A percentile compares a stretch with the other conserved stretches of the same genome.
These are phyloP conservation scores for Gibbula magus DNA, from an alignment of 2,888 invertebrate genomes.

Conservation along the genomic window DNA sequence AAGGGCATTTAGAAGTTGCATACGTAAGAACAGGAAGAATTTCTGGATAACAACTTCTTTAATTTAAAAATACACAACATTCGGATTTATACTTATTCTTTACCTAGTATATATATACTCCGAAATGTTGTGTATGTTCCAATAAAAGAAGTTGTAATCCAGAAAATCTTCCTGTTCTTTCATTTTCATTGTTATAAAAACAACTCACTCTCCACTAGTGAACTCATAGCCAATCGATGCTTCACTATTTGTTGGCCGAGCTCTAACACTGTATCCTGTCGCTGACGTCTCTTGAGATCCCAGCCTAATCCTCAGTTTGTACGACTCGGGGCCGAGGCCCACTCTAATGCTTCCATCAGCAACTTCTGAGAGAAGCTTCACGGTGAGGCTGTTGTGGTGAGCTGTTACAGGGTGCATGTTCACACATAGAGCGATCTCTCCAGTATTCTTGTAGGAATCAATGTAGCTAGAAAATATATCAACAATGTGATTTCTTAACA, in stretches of 20 bases:
- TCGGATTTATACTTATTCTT: no score
- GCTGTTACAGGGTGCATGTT: slow-evolving; percentile 26
- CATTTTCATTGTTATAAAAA: no score
- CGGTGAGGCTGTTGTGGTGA: slow-evolving; percentile 31
- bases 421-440: slow-evolving; percentile 25
- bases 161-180: no score
- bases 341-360: slow-evolving; percentile 31
- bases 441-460: slow-evolving; percentile 20
- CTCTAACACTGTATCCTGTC: slow-evolving; percentile 36
- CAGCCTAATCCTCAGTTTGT: slow-evolving; percentile 24
- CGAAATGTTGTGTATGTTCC: no score
- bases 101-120: no score
- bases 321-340: slow-evolving; percentile 43
- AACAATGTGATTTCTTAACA: no score
- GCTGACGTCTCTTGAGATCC: slow-evolving; percentile 36
- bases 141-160: no score
- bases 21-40: no score
- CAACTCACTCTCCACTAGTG: background rate
- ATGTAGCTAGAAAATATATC: slow-evolving; percentile 25
- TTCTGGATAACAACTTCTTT: no score
- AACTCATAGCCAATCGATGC: background rate
- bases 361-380: slow-evolving; percentile 27
- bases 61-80: no score
- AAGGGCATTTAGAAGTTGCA: no score
- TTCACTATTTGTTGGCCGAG: no score